These are phyloP conservation scores for Ctena decussata DNA, from an alignment of 2,888 invertebrate species.

Conservation along the genomic window DNA sequence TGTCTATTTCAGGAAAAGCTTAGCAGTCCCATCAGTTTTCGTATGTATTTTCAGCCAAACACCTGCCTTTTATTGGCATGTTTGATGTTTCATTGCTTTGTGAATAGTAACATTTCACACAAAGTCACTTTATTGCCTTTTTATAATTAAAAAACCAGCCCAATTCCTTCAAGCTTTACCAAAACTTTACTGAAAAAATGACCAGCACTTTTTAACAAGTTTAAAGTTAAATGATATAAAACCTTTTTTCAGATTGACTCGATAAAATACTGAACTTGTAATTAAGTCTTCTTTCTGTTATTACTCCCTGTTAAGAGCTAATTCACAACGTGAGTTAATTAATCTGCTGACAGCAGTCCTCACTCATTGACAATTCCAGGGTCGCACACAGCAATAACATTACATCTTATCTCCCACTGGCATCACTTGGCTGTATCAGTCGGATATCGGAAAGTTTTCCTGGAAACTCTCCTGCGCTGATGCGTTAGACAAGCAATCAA, in stretches of 20 bases:
- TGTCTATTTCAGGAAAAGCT: neutral
- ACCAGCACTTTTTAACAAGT: neutral
- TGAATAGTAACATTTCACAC: neutral
- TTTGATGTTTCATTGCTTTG: neutral
- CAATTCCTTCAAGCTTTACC: neutral
- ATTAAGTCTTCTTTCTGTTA: neutral
- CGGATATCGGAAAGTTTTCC: conserved; percentile 2
- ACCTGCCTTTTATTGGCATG: neutral
- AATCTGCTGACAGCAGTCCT: neutral
- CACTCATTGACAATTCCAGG: neutral
- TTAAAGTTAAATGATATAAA: neutral
- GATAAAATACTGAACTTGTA: too few species aligned
- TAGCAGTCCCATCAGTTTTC: neutral
- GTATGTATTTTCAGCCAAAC: too few species aligned
- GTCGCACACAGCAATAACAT: neutral
- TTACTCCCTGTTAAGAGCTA: neutral
- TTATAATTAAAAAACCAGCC: neutral
- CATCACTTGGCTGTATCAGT: neutral
- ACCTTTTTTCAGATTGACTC: too few species aligned
- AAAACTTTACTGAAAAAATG: neutral
- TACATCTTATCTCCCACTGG: neutral
- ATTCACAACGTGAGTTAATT: neutral
- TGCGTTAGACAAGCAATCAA: too few species aligned
- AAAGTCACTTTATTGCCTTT: neutral
- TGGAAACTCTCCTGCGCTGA: neutral